A percentile compares a stretch with the other conserved stretches of the same genome.
phyloP scores from a whole-genome alignment of 2,888 invertebrate genomes.

The Diadegma fenestrale region DNA sequence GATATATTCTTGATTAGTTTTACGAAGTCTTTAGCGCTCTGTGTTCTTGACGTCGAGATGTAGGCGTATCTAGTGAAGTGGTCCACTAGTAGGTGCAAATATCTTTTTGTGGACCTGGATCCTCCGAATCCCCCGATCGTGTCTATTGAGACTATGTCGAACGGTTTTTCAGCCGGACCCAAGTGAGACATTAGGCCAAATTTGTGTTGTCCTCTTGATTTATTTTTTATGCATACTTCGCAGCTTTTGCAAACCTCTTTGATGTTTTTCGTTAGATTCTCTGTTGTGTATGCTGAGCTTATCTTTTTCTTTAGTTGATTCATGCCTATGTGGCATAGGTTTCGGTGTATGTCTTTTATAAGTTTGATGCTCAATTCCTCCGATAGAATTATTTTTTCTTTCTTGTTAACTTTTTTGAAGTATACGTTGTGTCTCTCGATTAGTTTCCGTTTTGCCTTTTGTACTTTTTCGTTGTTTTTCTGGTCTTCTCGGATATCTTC shows the following conservation, averaged over 20 bases:
- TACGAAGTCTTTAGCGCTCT: slow-evolving; percentile 14
- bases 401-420: slow-evolving; percentile 32
- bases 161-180: slow-evolving; percentile 72
- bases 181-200: slow-evolving; percentile 72
- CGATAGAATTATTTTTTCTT: slow-evolving; percentile 34
- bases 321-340: slow-evolving; percentile 40
- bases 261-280: slow-evolving; percentile 50
- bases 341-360: slow-evolving; percentile 29
- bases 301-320: slow-evolving; percentile 44
- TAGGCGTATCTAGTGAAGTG: slow-evolving; percentile 12
- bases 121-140: slow-evolving; percentile 76
- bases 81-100: slow-evolving; percentile 68
- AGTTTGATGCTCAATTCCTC: slow-evolving; percentile 30
- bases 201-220: slow-evolving; percentile 71
- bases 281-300: slow-evolving; percentile 36
- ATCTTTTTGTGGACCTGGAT: slow-evolving; percentile 73
- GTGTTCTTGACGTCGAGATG: slow-evolving; percentile 6
- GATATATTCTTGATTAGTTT: slow-evolving; percentile 7
- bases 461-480: slow-evolving; percentile 25
- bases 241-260: slow-evolving; percentile 53
- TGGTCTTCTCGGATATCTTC: slow-evolving; percentile 35
- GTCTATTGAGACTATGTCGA: slow-evolving; percentile 75
- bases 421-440: slow-evolving; percentile 22
- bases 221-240: slow-evolving; percentile 75
- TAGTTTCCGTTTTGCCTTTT: slow-evolving; percentile 35